Evolutionary conservation across 2,888 invertebrate genomes (phyloP), one percentile per base, ranked within the genome.

Genomic region (Lutraria lutraria): DNA sequence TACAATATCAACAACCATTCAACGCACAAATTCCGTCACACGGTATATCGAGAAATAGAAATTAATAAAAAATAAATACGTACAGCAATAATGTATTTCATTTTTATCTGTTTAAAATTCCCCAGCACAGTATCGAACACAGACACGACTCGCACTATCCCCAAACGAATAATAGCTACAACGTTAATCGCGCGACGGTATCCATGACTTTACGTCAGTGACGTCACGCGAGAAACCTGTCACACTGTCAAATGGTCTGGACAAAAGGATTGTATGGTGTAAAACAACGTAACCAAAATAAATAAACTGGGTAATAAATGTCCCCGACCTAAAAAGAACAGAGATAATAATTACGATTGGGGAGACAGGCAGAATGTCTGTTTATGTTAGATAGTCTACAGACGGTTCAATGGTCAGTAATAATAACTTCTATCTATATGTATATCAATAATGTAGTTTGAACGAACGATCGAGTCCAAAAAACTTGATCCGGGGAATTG

Each of bases 21-120:
- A 43, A 43, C 43, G 43, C 43, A 43, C 43, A 43, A 43, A 8
- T 43, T 8, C 43, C 43, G 43, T 43, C 43, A n/a, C n/a, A n/a
- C n/a, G n/a, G n/a, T n/a, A n/a, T n/a, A n/a, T n/a, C n/a, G n/a
- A n/a, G 3, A 60, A 60, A n/a, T 21, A 60, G 8, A 60, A 60
- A 60, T 60, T 6, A 60, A 60, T 19, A n/a, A 72, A 72, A 6
- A 25, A 72, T 29, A 16, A 13, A 29, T 76, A 76, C 76, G 6
- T 76, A 76, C 76, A 34, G 76, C 76, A 76, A 76, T 31, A 34
- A 76, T 76, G 76, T 76, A 31, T 76, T 76, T 76, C 76, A 76
- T 76, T 76, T 76, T 76, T 76, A 19, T 31, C 34, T 34, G 29
- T 76, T 76, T 76, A 34, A 31, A 76, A 76, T 76, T 76, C 76